A percentile compares a stretch with the other conserved stretches of the same genome.
Evolutionary conservation across 2,888 invertebrate genomes (phyloP).

Genomic region (Entomobrya proxima): DNA sequence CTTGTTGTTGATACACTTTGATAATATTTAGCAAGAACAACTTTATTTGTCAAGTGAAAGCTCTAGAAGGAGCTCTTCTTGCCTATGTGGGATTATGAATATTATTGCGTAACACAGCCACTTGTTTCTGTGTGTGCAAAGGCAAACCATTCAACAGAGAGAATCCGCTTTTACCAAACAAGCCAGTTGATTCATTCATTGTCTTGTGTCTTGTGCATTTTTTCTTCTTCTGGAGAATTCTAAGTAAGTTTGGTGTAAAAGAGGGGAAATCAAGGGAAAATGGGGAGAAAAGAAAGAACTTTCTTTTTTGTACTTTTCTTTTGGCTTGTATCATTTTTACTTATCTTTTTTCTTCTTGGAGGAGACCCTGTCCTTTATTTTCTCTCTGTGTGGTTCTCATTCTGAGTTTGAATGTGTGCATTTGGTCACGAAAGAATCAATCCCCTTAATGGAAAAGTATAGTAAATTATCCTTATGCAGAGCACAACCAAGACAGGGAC

Average conservation of each 20-base stretch:
- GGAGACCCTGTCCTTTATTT: conserved; percentile 19
- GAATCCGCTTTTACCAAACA: too few species aligned
- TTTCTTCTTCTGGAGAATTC: neutral
- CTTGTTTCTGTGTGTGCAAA: conserved; percentile 52
- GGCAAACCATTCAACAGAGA: conserved; percentile 27
- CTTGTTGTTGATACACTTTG: conserved; percentile 37
- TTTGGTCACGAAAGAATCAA: conserved; percentile 76
- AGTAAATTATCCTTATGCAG: conserved; percentile 74
- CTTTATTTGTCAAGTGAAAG: too few species aligned
- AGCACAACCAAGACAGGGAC: conserved; percentile 41
- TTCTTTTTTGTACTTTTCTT: conserved; percentile 28
- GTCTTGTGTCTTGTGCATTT: neutral
- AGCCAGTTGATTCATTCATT: too few species aligned
- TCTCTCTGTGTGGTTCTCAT: neutral
- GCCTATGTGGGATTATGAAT: too few species aligned
- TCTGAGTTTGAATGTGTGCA: conserved; percentile 62
- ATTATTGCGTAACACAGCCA: conserved; percentile 37
- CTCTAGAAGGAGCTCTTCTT: too few species aligned
- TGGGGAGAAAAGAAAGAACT: conserved; percentile 33
- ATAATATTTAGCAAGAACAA: conserved; percentile 19
- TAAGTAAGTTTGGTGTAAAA: conserved; percentile 49
- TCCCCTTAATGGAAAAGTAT: conserved; percentile 76
- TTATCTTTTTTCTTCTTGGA: conserved; percentile 17
- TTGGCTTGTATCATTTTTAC: conserved; percentile 41
- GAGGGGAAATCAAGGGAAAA: conserved; percentile 61